These are phyloP conservation scores for Cenopis cana DNA, from an alignment of 2,888 invertebrate genomes.

Conservation along the genomic window DNA sequence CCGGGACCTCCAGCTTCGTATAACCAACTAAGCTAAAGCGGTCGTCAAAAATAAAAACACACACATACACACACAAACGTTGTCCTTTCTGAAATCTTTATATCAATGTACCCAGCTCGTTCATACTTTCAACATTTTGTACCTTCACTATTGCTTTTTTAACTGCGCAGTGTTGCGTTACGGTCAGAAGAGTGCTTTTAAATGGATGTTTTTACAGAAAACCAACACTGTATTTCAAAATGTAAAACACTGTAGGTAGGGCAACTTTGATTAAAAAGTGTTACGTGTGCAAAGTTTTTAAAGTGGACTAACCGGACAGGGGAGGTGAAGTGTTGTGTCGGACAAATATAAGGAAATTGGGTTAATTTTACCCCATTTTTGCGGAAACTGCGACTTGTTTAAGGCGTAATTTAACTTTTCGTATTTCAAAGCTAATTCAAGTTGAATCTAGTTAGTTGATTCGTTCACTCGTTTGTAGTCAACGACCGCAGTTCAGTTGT, in stretches of 20 bases:
- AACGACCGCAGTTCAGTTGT: not conserved
- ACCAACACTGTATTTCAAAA: slow-evolving; percentile 35
- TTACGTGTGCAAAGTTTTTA: slow-evolving; percentile 32
- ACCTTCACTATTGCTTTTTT: slow-evolving; percentile 28
- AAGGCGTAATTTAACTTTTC: slow-evolving; percentile 28
- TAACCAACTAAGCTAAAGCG: too few relatives aligned
- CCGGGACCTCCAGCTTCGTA: too few relatives aligned
- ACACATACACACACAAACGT: too few relatives aligned
- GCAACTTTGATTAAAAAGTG: slow-evolving; percentile 43
- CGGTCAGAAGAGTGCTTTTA: slow-evolving; percentile 35
- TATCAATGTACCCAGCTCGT: slow-evolving; percentile 9
- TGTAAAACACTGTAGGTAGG: slow-evolving; percentile 31
- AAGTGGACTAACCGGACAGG: slow-evolving; percentile 15
- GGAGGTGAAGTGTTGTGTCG: slow-evolving; percentile 24
- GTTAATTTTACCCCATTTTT: slow-evolving; percentile 29
- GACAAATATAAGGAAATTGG: slow-evolving; percentile 28
- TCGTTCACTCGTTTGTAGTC: slow-evolving; percentile 3
- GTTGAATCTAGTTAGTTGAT: slow-evolving; percentile 19
- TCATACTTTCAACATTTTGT: slow-evolving; percentile 27
- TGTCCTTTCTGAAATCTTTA: slow-evolving; percentile 5
- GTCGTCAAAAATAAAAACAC: too few relatives aligned
- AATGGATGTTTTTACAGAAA: slow-evolving; percentile 33
- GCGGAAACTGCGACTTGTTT: slow-evolving; percentile 19
- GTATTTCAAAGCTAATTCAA: slow-evolving; percentile 23
- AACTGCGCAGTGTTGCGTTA: slow-evolving; percentile 33